Conservation (phyloP, 1,140 invertebrate genomes). For the Thalassaphorura encarpata region DNA sequence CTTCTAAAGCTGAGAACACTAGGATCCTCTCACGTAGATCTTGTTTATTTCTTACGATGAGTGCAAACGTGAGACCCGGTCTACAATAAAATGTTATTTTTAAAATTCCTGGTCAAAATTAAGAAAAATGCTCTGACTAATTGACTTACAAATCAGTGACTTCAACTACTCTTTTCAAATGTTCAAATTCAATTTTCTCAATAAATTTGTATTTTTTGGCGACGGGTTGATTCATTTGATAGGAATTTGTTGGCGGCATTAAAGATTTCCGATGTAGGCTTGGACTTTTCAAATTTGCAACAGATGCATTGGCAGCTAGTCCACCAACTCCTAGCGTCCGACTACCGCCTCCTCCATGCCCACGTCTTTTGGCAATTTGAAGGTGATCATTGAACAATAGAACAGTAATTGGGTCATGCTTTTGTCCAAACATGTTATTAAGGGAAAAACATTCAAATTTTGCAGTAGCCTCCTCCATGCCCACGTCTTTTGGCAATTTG, state of each 20-base stretch:
- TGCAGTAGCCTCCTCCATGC: too few relatives aligned
- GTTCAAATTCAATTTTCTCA: slow-evolving; percentile 71
- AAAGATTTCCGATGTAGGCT: slow-evolving; percentile 22
- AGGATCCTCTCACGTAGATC: slow-evolving; percentile 78
- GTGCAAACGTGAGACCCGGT: slow-evolving; percentile 80
- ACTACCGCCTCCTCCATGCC: too few relatives aligned
- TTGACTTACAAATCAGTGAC: slow-evolving; percentile 66
- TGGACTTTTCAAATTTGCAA: slow-evolving; percentile 29
- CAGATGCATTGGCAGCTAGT: too few relatives aligned
- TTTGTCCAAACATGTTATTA: slow-evolving; percentile 74
- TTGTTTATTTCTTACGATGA: slow-evolving; percentile 69
- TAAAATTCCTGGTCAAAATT: slow-evolving; percentile 13
- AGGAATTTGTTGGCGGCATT: slow-evolving; percentile 5
- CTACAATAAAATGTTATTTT: slow-evolving; percentile 45
- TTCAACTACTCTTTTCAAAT: slow-evolving; percentile 82
- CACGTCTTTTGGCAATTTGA: slow-evolving; percentile 26
- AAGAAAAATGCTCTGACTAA: slow-evolving; percentile 21
- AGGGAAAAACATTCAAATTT: slow-evolving; percentile 80
- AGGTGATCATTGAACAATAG: slow-evolving; percentile 90
- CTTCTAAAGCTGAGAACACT: slow-evolving; percentile 60
- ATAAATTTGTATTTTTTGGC: slow-evolving; percentile 66
- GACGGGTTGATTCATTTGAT: background rate
- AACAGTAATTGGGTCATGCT: slow-evolving; percentile 74
- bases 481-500: slow-evolving; percentile 23
- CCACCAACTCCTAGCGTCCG: too few relatives aligned